phyloP scores from a whole-genome alignment of 2,888 invertebrate species.

The Leptopterna dolabrata region DNA sequence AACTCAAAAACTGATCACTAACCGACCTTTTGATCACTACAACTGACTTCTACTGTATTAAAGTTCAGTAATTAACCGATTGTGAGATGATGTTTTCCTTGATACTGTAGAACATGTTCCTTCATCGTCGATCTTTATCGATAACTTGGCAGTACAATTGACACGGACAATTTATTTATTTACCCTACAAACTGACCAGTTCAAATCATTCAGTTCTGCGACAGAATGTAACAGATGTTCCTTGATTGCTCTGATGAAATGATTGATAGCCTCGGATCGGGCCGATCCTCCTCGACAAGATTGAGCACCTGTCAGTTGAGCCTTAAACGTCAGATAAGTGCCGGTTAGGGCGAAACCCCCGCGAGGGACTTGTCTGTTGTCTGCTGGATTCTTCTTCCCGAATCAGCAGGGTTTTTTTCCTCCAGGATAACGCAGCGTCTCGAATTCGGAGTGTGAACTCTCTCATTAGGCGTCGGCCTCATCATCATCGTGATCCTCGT shows the following conservation, averaged over 20 bases:
- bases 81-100: too few relatives aligned
- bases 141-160: too few relatives aligned
- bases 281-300: neutral
- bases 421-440: neutral
- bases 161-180: too few relatives aligned
- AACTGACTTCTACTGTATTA: too few relatives aligned
- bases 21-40: too few relatives aligned
- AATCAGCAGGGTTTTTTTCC: too few relatives aligned
- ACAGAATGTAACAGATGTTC: neutral
- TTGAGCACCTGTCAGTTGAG: neutral
- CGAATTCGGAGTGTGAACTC: neutral
- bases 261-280: neutral
- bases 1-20: too few relatives aligned
- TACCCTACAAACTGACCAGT: too few relatives aligned
- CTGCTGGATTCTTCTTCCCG: too few relatives aligned
- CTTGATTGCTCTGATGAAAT: neutral
- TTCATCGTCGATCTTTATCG: too few relatives aligned
- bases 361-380: neutral
- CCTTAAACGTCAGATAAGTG: neutral
- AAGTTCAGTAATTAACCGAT: too few relatives aligned
- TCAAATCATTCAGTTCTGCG: neutral
- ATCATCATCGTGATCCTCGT: neutral
- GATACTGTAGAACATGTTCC: too few relatives aligned
- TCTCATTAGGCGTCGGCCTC: neutral
- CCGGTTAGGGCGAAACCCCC: neutral